Evolutionary conservation across 2,113 vertebrate species (phyloP), one percentile per base, ranked within the genome.

Genomic region (Gasterosteus nipponicus): DNA sequence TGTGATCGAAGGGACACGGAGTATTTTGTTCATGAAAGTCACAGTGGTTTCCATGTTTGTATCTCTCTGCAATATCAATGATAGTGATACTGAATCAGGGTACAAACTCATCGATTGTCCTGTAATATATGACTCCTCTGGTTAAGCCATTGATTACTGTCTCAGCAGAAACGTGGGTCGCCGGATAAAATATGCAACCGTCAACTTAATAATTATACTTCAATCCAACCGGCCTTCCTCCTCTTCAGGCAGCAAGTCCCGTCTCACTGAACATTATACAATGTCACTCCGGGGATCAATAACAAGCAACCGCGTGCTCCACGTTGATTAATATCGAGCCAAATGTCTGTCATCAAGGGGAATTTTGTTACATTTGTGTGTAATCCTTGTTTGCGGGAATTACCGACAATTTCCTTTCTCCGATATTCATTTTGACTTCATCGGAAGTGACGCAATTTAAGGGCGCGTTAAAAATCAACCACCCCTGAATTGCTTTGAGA

Each of bases 131-230:
- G 78, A 76, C 79, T 69, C 58, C 35, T 78, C 82, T 67, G 73
- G 66, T 89, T 83, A 75, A 77, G 51, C 12, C 62, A 93, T 89
- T 86, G 89, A 93, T 93, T 91, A 89, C 80, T 61, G 68, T 82
- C 85, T 88, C 79, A 82, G 78, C 78, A 87, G 82, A 89, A 87
- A 78, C 3, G 46, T 65, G 53, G 66, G 49, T 64, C 19, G 0
- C 16, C 12, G 69, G 67, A 73, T 78, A 78, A 91, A 86, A 82
- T 82, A 91, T 89, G 82, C 26, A 7, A 80, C 84, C 73, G 90
- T 89, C 69, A 72, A 62, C 76, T 85, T 83, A 89, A 86, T 91
- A 87, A 92, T 93, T 88, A 87, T 64, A 66, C 75, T 56, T 79
- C 39, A 73, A 62, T 61, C 69, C 26, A 72, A 89, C 86, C 53